Evolutionary conservation across 2,888 invertebrate species (phyloP).

Genomic region (Dasypolia templi): DNA sequence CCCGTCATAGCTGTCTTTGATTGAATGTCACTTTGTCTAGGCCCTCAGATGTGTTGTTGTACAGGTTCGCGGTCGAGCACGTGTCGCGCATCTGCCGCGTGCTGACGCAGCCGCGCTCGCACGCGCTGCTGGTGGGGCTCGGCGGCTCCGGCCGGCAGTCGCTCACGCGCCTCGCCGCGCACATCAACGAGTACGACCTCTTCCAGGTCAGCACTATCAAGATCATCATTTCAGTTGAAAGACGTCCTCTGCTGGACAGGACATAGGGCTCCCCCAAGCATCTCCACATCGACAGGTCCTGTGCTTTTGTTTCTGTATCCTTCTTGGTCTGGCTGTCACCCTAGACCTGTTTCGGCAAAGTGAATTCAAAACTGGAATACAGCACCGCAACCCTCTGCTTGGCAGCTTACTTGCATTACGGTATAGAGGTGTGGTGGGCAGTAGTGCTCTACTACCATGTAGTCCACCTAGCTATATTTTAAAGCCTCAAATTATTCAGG

Average conservation of each 20-base stretch:
- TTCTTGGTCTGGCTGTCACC: too few relatives aligned
- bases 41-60: slow-evolving; percentile 2
- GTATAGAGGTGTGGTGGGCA: neutral
- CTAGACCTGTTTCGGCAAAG: too few relatives aligned
- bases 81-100: slow-evolving; percentile 97
- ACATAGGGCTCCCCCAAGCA: neutral
- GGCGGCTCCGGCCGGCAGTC: slow-evolving; percentile 98
- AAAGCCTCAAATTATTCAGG: neutral
- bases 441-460: neutral
- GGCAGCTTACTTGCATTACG: neutral
- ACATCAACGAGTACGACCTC: slow-evolving; percentile 97
- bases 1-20: neutral
- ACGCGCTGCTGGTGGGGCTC: slow-evolving; percentile 97
- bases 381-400: too few relatives aligned
- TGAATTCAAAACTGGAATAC: neutral
- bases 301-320: too few relatives aligned
- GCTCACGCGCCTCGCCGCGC: slow-evolving; percentile 96
- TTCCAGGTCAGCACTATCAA: slow-evolving; percentile 87
- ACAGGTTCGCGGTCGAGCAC: slow-evolving; percentile 98
- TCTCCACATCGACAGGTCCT: neutral
- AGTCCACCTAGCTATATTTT: neutral
- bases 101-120: slow-evolving; percentile 97
- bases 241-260: too few relatives aligned
- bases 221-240: neutral
- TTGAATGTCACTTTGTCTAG: neutral